Conservation (phyloP, 2,113 vertebrate species). For the Oncorhynchus clarkii region DNA sequence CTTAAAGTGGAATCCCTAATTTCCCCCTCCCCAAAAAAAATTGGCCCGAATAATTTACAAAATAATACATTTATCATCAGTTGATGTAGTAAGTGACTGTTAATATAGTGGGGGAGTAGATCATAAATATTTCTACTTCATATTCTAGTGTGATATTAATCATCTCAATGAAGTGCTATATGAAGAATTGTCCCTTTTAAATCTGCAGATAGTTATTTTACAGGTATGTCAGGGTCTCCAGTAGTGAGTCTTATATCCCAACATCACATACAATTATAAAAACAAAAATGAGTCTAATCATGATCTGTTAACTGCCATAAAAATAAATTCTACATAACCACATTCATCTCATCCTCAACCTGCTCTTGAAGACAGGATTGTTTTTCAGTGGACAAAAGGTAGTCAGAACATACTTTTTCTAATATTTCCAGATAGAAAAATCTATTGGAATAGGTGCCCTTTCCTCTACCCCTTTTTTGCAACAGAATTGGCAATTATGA, state of each 20-base stretch:
- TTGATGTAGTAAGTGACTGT: not conserved
- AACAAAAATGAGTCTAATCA: not conserved
- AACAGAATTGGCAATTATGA: no score
- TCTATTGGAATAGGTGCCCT: not conserved
- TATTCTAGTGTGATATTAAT: not conserved
- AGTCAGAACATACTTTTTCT: no score
- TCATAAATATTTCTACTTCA: not conserved
- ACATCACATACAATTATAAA: not conserved
- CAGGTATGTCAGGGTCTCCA: slow-evolving; percentile 1
- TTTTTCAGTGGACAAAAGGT: no score
- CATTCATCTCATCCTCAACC: no score
- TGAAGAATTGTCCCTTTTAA: not conserved
- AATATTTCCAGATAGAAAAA: not conserved
- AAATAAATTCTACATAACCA: not conserved
- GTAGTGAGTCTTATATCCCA: not conserved
- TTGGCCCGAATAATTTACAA: no score
- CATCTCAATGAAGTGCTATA: not conserved
- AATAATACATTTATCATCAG: no score
- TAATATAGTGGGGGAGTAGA: not conserved
- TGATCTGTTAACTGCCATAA: not conserved
- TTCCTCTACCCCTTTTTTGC: not conserved
- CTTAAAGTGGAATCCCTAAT: no score
- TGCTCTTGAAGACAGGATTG: no score
- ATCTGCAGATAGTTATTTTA: not conserved
- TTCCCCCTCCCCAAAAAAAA: no score